phyloP scores from a whole-genome alignment of 2,797 vertebrate species.

The Manis javanica region DNA sequence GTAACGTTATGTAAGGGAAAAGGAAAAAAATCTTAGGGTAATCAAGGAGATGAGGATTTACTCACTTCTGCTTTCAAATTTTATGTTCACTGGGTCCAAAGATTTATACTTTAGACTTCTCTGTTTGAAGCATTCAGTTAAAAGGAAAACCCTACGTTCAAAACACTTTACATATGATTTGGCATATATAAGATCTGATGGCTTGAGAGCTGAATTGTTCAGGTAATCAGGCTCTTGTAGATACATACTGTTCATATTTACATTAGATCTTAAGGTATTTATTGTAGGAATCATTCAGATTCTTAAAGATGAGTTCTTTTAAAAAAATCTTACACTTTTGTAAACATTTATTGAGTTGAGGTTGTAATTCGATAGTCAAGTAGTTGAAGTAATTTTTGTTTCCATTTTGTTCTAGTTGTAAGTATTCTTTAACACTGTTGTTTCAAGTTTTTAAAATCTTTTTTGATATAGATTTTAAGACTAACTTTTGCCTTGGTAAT shows the following conservation, averaged over 20 bases:
- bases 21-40: not conserved
- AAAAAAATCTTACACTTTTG: not conserved
- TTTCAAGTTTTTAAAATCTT: constrained; percentile 42
- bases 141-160: not conserved
- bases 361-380: not conserved
- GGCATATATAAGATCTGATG: not conserved
- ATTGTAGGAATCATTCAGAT: not conserved
- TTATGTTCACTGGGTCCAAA: not conserved
- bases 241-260: not conserved
- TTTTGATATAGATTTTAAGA: constrained; percentile 41
- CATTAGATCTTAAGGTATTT: not conserved
- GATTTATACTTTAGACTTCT: not conserved
- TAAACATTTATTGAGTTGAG: constrained; percentile 24
- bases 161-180: not conserved
- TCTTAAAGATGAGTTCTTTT: not conserved
- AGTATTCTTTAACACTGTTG: constrained; percentile 21
- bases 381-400: constrained; percentile 50
- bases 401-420: constrained; percentile 43
- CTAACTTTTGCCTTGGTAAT: not conserved
- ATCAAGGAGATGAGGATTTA: not conserved
- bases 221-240: not conserved
- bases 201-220: not conserved
- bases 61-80: not conserved
- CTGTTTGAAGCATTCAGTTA: not conserved
- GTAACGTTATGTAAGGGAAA: not conserved